These are phyloP conservation scores for Nesogale talazaci DNA, from an alignment of 2,113 vertebrate genomes.

Conservation along the genomic window DNA sequence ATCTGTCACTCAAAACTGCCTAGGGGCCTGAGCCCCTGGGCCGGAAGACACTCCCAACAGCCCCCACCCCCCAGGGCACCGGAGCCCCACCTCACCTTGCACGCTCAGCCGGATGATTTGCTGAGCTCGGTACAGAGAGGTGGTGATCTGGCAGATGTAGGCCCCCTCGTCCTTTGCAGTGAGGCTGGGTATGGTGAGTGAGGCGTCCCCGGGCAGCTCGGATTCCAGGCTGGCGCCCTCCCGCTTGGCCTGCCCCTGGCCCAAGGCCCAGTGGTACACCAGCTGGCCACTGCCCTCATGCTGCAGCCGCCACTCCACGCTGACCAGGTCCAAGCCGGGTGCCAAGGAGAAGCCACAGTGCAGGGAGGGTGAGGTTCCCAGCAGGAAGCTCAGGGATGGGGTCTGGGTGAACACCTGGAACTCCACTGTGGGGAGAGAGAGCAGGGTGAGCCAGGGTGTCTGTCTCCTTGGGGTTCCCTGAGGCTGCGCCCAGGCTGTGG, in stretches of 20 bases:
- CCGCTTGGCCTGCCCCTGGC: conserved; percentile 64
- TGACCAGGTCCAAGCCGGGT: conserved; percentile 74
- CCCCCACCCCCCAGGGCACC: not conserved
- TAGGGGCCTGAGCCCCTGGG: not conserved
- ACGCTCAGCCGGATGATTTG: conserved; percentile 87
- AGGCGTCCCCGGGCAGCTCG: conserved; percentile 82
- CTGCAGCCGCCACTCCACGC: conserved; percentile 90
- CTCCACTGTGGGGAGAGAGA: conserved; percentile 84
- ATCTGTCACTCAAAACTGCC: not conserved
- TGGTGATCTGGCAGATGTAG: conserved; percentile 88
- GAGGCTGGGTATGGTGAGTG: conserved; percentile 84
- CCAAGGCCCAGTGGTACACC: conserved; percentile 80
- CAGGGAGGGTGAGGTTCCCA: conserved; percentile 84
- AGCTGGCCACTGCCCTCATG: conserved; percentile 86
- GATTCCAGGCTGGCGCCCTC: conserved; percentile 78
- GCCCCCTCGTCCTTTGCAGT: conserved; percentile 87
- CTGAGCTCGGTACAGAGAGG: conserved; percentile 85
- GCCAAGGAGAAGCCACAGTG: conserved; percentile 88
- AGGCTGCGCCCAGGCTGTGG: not conserved
- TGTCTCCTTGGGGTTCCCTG: not conserved
- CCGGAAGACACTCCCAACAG: not conserved
- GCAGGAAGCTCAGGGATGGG: conserved; percentile 74
- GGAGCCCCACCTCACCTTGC: conserved; percentile 81
- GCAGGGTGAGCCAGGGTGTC: not conserved
- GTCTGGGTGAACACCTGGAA: conserved; percentile 88